phyloP scores from a whole-genome alignment of 2,113 vertebrate genomes.

The Steatornis caripensis region DNA sequence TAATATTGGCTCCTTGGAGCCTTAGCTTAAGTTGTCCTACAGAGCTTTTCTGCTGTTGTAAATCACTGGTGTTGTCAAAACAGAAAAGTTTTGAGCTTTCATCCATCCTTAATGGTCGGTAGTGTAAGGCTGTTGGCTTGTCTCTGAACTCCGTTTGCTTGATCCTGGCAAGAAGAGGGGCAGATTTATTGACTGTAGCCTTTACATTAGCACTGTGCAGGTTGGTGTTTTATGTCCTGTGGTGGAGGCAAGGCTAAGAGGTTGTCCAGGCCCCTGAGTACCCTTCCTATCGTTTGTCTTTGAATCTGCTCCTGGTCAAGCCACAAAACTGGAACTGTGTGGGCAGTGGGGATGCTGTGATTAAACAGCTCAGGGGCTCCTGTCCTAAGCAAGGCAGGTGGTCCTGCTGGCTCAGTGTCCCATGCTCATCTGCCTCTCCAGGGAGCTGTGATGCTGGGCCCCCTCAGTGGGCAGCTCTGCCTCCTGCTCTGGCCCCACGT shows the following conservation, averaged over 20 bases:
- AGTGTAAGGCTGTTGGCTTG: neutral
- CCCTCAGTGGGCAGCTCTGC: neutral
- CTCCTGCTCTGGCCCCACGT: neutral
- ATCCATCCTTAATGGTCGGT: neutral
- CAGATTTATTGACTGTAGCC: neutral
- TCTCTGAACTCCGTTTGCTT: neutral
- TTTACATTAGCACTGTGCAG: neutral
- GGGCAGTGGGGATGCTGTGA: too few species aligned
- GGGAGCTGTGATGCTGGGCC: neutral
- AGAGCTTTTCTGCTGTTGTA: constrained; percentile 41
- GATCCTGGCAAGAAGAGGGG: neutral
- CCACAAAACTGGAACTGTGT: neutral
- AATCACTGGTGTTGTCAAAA: constrained; percentile 36
- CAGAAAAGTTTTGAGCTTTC: constrained; percentile 10
- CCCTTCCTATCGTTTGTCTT: rapidly evolving
- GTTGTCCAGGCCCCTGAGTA: neutral
- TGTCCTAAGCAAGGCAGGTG: neutral
- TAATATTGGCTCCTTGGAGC: constrained; percentile 17
- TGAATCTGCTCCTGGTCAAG: neutral
- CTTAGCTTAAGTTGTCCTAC: constrained; percentile 11
- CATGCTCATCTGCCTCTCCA: neutral
- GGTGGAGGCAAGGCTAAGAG: neutral
- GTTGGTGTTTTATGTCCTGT: neutral
- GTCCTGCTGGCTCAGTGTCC: neutral
- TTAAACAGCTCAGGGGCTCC: neutral